These are phyloP conservation scores for Lysandra bellargus DNA, from an alignment of 2,888 invertebrate genomes.

Conservation along the genomic window DNA sequence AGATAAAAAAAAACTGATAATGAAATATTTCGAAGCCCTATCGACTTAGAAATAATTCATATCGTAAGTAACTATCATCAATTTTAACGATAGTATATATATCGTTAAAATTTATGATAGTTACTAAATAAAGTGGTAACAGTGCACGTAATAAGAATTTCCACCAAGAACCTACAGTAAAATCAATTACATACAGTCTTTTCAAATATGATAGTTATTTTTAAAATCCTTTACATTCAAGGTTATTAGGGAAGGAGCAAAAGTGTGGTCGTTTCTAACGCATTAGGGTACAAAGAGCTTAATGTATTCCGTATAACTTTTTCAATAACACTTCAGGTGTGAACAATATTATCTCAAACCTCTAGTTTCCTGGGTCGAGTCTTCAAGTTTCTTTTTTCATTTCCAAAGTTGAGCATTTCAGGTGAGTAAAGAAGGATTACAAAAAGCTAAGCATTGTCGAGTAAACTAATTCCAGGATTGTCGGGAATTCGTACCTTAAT, in stretches of 20 bases:
- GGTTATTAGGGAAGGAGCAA: not conserved
- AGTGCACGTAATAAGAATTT: too few species aligned
- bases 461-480: not conserved
- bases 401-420: not conserved
- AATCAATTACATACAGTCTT: too few species aligned
- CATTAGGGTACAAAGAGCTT: not conserved
- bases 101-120: too few species aligned
- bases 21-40: too few species aligned
- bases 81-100: too few species aligned
- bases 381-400: not conserved
- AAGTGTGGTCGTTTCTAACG: constrained; percentile 3
- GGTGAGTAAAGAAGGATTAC: not conserved
- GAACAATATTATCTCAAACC: not conserved
- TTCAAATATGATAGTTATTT: too few species aligned
- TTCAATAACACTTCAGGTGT: constrained; percentile 13
- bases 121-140: too few species aligned
- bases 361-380: not conserved
- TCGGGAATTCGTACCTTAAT: not conserved
- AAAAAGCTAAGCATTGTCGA: not conserved
- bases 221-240: too few species aligned
- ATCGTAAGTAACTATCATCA: too few species aligned
- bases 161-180: too few species aligned
- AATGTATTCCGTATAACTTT: constrained; percentile 4
- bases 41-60: too few species aligned
- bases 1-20: too few species aligned